Evolutionary conservation across 1,140 invertebrate species (phyloP), one percentile per base, ranked within the genome.

Genomic region (Cotesia glomerata): DNA sequence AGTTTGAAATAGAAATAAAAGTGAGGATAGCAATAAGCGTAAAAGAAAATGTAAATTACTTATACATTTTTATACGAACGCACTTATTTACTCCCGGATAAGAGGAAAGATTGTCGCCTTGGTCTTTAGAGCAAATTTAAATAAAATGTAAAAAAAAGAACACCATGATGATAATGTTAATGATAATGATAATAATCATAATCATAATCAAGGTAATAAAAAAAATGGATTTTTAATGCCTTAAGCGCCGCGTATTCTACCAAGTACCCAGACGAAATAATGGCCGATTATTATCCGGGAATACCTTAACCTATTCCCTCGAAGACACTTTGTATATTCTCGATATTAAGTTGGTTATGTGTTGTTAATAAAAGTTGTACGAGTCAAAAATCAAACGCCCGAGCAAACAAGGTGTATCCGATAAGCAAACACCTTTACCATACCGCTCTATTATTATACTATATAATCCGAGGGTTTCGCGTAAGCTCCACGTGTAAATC

Each of bases 1-100:
- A 56, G 34, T 65, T 51, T 56, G 69, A 71, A 71, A 71, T 71
- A 51, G 69, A 71, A 71, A 71, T 71, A 71, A 71, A 71, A 71
- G 35, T 71, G 51, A 14, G 8, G 5, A 5, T 45, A 45, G 8
- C 8, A 45, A 45, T 45, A 45, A 45, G 39, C 11, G 16, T 8
- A 65, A 36, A 34, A 4, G 4, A 34, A 11, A 4, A 13, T 36
- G 61, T 14, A 70, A 63, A 70, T 70, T 70, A 70, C 58, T 63
- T 63, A 49, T 26, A 39, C 58, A 18, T 63, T 18, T 59, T 70
- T 49, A 63, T 70, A 34, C 35, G 16, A 45, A 70, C 35, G 32
- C 45, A 35, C 39, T 45, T 45, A 45, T 45, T 45, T 45, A 45
- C 39, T 35, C n/a, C 63, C 34, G 13, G 52, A 35, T 16, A 36